Conservation (phyloP, 2,888 invertebrate genomes). For the Bombylius discolor region DNA sequence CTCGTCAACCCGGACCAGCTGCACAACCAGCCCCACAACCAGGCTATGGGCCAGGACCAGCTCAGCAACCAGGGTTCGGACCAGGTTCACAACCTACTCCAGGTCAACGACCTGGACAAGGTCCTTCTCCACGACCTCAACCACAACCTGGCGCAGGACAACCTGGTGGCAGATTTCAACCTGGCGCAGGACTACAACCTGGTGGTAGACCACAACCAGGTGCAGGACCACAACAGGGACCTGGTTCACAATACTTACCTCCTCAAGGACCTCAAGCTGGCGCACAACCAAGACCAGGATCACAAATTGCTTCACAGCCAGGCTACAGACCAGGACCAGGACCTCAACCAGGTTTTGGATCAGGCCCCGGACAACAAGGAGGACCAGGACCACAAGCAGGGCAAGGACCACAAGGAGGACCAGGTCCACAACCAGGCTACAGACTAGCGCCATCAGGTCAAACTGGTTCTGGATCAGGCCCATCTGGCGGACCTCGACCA, state of each 20-base stretch:
- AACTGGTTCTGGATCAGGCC: background rate
- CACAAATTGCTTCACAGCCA: background rate
- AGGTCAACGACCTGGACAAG: slow-evolving; percentile 9
- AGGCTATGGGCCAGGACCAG: slow-evolving; percentile 3
- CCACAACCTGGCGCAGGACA: background rate
- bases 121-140: background rate
- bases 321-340: slow-evolving; percentile 2
- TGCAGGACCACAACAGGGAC: background rate
- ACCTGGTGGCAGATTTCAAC: background rate
- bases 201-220: background rate
- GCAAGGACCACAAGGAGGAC: background rate
- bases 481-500: background rate
- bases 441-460: background rate
- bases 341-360: background rate
- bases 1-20: slow-evolving; percentile 7
- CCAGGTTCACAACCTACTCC: slow-evolving; percentile 11
- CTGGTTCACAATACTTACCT: background rate
- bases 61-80: slow-evolving; percentile 5
- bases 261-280: background rate
- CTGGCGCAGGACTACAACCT: background rate
- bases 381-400: background rate
- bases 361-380: background rate
- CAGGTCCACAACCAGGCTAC: background rate
- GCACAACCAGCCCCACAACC: slow-evolving; percentile 4
- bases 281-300: background rate